Evolutionary conservation across 2,888 invertebrate genomes (phyloP).

Genomic region (Polietes domitor): DNA sequence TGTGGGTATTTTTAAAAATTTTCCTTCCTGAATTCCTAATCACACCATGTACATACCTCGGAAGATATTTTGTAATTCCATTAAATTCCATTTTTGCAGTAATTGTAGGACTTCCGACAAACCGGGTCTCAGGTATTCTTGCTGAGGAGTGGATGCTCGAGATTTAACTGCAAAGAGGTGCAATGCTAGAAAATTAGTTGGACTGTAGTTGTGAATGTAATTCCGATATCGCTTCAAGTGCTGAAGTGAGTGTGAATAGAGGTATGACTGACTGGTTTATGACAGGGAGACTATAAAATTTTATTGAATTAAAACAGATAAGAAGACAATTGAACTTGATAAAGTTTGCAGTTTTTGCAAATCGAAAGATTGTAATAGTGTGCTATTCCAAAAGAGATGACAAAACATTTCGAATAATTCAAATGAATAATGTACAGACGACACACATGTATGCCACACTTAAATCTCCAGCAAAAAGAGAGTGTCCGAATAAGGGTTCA

Average conservation of each 20-base stretch:
- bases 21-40: background rate
- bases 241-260: background rate
- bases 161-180: slow-evolving; percentile 46
- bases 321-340: slow-evolving; percentile 11
- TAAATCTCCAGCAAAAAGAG: no score
- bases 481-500: no score
- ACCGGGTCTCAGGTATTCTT: slow-evolving; percentile 41
- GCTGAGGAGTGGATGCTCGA: slow-evolving; percentile 52
- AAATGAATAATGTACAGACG: no score
- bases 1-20: background rate
- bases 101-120: slow-evolving; percentile 59
- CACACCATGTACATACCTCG: slow-evolving; percentile 57
- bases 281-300: background rate
- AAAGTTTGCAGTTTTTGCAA: no score
- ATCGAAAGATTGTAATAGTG: no score
- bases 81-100: slow-evolving; percentile 67
- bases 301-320: slow-evolving; percentile 41
- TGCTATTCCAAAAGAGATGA: no score
- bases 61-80: slow-evolving; percentile 59
- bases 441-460: no score
- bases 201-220: background rate
- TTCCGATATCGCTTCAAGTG: background rate
- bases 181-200: background rate
- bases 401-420: no score
- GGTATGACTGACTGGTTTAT: background rate